Base-by-base conservation (phyloP, 2,113 vertebrate genomes). In the Etheostoma cragini region DNA sequence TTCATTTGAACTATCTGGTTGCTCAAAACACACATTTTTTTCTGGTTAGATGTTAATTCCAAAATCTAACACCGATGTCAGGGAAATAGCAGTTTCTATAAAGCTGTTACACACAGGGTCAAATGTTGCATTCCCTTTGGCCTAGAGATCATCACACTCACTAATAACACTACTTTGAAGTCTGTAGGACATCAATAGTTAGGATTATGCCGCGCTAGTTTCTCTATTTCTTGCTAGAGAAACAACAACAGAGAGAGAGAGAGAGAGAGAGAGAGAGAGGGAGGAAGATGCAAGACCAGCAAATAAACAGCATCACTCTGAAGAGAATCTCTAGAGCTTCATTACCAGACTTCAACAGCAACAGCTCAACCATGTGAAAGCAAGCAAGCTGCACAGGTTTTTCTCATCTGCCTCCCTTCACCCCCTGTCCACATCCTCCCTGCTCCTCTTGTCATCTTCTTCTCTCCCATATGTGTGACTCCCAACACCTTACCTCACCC, bases 321-420 rank as follows among this genome's bases (percentile, higher is more conserved):
- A 83, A 30, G 64, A 78, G 58, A 58, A 76, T 87, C 87, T 89
- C 81, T 79, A 42, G 85, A 85, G 89, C 71, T 92, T 88, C 85
- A 86, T 91, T 91, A 85, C 63, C 74, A 83, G 78, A 87, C 72
- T 88, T 88, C 71, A 90, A 73, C 66, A 84, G 63, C 72, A 92
- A 69, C 80, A 81, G 76, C 54, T 90, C 72, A 85, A 24, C 67
- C 76, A 26, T 69, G 70, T 78, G 62, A 71, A 88, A 81, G 75
- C 49, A 85, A 91, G 88, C 72, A 72, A 58, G 73, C 52, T 73
- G 76, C 64, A 53, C 64, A 72, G 47, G 45, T 82, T 86, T 78
- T 75, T 69, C 58, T 79, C 70, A 24, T 73, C 72, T 58, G 52
- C 64, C 62, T 66, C 22, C 15, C 50, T 58, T 75, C 26, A 71